Percentiles rank a stretch among this genome's conserved stretches.
Evolutionary conservation across 2,888 invertebrate species (phyloP).

Genomic region (Lasius fuliginosus): DNA sequence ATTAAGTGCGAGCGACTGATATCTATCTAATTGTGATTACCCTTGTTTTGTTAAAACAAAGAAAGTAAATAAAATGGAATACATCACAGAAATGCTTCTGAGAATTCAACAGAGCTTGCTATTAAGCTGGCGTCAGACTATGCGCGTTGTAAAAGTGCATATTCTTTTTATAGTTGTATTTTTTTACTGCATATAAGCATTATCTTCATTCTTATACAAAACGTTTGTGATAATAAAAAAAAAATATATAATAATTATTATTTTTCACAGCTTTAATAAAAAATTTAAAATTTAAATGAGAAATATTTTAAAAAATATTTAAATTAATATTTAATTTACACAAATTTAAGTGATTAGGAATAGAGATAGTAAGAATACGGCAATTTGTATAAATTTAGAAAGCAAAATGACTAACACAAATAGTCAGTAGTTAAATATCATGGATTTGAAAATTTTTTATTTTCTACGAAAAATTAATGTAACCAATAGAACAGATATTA

Average conservation of each 20-base stretch:
- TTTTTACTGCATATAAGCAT: not conserved
- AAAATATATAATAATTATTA: not conserved
- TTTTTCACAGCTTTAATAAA: not conserved
- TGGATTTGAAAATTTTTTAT: no score
- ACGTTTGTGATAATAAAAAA: not conserved
- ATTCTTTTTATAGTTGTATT: not conserved
- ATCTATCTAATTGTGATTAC: slow-evolving; percentile 53
- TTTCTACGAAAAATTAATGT: no score
- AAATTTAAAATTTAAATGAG: not conserved
- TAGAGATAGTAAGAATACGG: no score
- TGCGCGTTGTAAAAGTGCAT: not conserved
- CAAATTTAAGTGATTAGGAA: no score
- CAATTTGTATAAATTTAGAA: no score
- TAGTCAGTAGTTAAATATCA: no score
- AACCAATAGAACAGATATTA: no score
- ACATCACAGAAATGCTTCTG: slow-evolving; percentile 9
- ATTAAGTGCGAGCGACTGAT: slow-evolving; percentile 37
- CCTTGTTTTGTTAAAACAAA: slow-evolving; percentile 41
- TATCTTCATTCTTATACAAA: not conserved
- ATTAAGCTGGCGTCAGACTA: not conserved
- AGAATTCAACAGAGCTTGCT: not conserved
- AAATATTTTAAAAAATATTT: no score
- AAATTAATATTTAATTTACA: no score
- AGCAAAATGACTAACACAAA: no score
- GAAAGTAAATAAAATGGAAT: slow-evolving; percentile 46